phyloP scores from a whole-genome alignment of 53 echinoderm and acorn worm species.

The Henricia sp. region DNA sequence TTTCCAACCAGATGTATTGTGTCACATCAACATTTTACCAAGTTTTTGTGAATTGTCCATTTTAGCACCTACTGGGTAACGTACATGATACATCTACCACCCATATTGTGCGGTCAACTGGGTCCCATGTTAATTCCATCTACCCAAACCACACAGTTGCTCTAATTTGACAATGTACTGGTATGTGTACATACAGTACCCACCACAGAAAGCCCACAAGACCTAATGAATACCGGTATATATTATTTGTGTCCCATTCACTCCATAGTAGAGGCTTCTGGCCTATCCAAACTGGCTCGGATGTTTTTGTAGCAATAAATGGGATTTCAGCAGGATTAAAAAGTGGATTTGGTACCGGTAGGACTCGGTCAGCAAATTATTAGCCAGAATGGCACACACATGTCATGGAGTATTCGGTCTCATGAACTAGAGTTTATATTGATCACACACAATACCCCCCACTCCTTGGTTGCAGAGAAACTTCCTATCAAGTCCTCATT shows the following conservation, averaged over 20 bases:
- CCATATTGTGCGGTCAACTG: no score
- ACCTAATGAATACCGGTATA: background rate
- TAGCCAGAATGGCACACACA: background rate
- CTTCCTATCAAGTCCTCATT: no score
- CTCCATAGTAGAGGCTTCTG: background rate
- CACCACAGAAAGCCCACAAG: background rate
- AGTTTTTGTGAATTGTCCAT: no score
- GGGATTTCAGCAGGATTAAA: constrained; percentile 1
- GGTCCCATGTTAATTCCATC: constrained; percentile 11
- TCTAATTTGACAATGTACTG: constrained; percentile 9
- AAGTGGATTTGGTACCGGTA: constrained; percentile 25
- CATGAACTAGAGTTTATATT: background rate
- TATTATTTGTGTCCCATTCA: constrained; percentile 52
- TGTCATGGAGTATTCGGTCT: background rate
- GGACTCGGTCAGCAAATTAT: constrained; percentile 3
- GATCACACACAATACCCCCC: background rate
- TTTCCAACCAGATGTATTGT: no score
- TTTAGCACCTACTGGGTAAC: no score
- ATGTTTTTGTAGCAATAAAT: constrained; percentile 48
- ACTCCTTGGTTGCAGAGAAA: background rate
- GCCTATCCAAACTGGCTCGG: constrained; percentile 23
- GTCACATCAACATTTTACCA: no score
- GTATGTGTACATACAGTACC: background rate
- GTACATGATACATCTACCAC: no score
- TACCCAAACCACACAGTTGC: background rate